Base-by-base conservation (phyloP, 2,113 vertebrate species). In the Pampusana beccarii region DNA sequence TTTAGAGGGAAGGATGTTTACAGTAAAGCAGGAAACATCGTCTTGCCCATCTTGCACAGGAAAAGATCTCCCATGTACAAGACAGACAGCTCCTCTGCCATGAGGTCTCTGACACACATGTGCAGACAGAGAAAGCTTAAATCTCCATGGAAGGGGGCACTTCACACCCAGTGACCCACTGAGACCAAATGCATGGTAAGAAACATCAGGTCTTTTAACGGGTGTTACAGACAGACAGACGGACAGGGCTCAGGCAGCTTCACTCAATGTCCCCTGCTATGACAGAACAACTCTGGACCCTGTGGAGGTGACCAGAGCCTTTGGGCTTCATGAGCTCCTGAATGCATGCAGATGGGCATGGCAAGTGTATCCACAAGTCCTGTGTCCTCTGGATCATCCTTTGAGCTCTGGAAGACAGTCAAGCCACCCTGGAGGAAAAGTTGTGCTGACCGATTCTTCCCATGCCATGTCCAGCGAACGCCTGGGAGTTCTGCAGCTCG, bases 391-490 rank as follows among this genome's bases (percentile, higher is more conserved):
- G 23, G 13, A n/a, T 10, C 6, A 5, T 26, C 23, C 44, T 23
- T 13, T 12, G 0, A 77, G 29, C 36, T 8, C 12, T 3, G 84
- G 31, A 46, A 46, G 11, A 48, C 24, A 94, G 44, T 6, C 38
- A 85, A 72, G 11, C 8, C 48, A 71, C 19, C 3, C 14, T n/a
- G 16, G 5, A 65, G 19, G 4, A 72, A 78, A 38, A 66, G 16
- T 20, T 61, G n/a, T 3, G 14, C 5, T 3, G 20, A 71, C 18
- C 3, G 5, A 80, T 14, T 53, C 66, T 44, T 80, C 21, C 42
- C 46, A 84, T 0, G 3, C 9, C 18, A 69, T 1, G 2, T 11
- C 1, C 31, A 86, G 40, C 29, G 73, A 83, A 77, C 0, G 6
- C 1, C 10, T 6, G 19, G 10, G 10, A 2, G 8, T 33, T 77